A percentile compares a stretch with the other conserved stretches of the same genome.
Evolutionary conservation across 2,888 invertebrate genomes (phyloP).

Genomic region (Clitarchus hookeri): DNA sequence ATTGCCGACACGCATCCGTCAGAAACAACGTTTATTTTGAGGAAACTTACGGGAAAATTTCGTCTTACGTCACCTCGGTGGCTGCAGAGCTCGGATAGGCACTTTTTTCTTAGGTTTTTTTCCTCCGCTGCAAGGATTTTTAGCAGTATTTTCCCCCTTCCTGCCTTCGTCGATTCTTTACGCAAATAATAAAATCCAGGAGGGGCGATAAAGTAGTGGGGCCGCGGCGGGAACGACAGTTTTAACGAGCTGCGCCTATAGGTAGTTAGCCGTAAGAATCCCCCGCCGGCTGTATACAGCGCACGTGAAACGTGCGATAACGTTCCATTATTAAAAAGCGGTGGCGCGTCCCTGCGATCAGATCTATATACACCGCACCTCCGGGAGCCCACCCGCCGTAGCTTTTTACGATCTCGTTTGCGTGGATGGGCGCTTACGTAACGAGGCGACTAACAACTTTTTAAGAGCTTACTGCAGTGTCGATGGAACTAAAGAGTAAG

Average conservation of each 20-base stretch:
- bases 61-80: neutral
- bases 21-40: too few relatives aligned
- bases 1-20: too few relatives aligned
- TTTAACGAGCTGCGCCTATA: neutral
- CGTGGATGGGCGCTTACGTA: constrained; percentile 15
- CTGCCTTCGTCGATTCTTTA: neutral
- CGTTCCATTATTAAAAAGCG: constrained; percentile 5
- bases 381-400: neutral
- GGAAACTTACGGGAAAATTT: neutral
- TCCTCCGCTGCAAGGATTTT: neutral
- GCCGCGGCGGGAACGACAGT: neutral
- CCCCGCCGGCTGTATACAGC: neutral
- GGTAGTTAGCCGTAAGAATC: neutral
- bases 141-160: neutral
- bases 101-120: neutral
- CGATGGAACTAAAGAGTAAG: neutral
- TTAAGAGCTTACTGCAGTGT: constrained; percentile 10
- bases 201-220: neutral
- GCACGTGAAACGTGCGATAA: constrained; percentile 2
- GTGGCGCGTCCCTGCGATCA: neutral
- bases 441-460: constrained; percentile 16
- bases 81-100: neutral
- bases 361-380: neutral
- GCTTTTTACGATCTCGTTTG: constrained; percentile 22
- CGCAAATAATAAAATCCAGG: neutral